Evolutionary conservation across 2,113 vertebrate genomes (phyloP), one percentile per base, ranked within the genome.

Genomic region (Barbus barbus): DNA sequence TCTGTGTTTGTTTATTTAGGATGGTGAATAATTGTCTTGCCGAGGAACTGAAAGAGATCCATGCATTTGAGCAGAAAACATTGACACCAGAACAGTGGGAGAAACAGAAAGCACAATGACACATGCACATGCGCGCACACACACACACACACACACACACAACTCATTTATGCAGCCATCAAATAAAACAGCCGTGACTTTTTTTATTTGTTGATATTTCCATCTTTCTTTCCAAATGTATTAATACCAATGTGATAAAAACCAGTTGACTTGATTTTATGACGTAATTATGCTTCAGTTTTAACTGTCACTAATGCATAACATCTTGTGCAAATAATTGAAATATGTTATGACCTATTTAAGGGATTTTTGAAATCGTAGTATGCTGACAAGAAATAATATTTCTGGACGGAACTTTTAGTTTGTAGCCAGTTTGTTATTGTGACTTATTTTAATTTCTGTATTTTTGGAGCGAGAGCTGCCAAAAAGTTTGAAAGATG

Each of bases 41-140:
- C 0, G 93, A 95, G 83, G 97, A 97, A 89, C 91, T 97, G 86
- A 95, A 94, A 67, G 92, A 92, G 75, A 97, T 97, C 88, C 96
- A 97, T 58, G 97, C 97, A 0, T 96, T 97, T 44, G 96, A 97
- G 88, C 96, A 97, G 93, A 96, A 96, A 91, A 97, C 97, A 0
- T 91, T 97, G 75, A 97, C 96, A 1, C 96, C 96, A 41, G 96
- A 96, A 22, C 97, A 97, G 91, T 97, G 96, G 96, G 93, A 95
- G 78, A 93, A 94, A n/a, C 93, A 95, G 75, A 94, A 92, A 81
- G 84, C 91, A 16, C 90, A 94, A 28, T 95, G 90, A 95, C 53
- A 18, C n/a, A 48, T 31, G 41, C 11, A n/a, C n/a, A n/a, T n/a
- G n/a, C n/a, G n/a, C n/a, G n/a, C n/a, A 9, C 8, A 4, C 46